phyloP scores from a whole-genome alignment of 2,113 vertebrate species.

The Cairina moschata region DNA sequence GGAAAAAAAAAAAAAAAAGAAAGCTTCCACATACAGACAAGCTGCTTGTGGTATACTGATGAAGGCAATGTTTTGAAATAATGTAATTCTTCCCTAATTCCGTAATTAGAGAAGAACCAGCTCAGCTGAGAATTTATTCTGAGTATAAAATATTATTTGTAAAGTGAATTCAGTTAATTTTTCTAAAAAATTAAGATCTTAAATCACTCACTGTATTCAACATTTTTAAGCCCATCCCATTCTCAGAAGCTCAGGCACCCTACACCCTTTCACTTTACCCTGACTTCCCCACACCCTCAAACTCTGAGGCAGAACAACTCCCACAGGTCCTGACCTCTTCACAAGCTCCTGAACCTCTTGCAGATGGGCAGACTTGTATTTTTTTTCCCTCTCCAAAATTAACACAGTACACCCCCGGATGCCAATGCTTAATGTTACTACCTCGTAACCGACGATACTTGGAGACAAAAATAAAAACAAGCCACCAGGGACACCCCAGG shows the following conservation, averaged over 20 bases:
- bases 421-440: constrained; percentile 22
- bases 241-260: background rate
- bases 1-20: background rate
- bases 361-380: background rate
- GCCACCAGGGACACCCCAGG: background rate
- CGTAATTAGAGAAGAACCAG: background rate
- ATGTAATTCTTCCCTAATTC: background rate
- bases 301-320: background rate
- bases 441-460: background rate
- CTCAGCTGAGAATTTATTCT: no score
- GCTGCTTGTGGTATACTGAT: background rate
- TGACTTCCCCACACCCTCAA: background rate
- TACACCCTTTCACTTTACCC: background rate
- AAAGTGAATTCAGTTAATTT: background rate
- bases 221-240: background rate
- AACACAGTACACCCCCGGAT: constrained; percentile 25
- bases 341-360: background rate
- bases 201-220: background rate
- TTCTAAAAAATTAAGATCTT: background rate
- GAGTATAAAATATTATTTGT: no score
- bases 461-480: constrained; percentile 65
- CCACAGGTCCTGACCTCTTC: background rate
- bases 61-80: background rate
- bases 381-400: constrained; percentile 59
- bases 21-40: background rate